Conservation (phyloP, 1,140 invertebrate species). For the Pygmarrhopalites habei region DNA sequence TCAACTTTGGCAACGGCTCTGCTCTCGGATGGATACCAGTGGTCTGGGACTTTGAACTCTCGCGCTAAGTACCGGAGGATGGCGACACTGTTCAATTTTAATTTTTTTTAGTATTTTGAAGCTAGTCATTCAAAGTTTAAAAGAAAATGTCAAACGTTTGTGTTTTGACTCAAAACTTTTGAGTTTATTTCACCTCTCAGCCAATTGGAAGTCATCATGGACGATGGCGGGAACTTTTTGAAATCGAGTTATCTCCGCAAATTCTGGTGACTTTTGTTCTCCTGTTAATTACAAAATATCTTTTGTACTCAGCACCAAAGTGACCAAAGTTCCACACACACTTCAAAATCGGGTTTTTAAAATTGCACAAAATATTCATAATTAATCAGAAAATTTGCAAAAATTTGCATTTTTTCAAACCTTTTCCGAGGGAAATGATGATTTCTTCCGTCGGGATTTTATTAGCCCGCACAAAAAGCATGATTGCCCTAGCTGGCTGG, state of each 20-base stretch:
- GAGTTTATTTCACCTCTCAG: conserved; percentile 71
- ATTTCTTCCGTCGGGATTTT: not conserved
- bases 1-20: conserved; percentile 65
- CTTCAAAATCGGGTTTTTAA: no score
- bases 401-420: no score
- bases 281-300: conserved; percentile 47
- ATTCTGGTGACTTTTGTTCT: conserved; percentile 65
- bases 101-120: no score
- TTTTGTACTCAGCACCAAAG: no score
- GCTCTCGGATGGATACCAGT: conserved; percentile 65
- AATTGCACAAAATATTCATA: no score
- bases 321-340: no score
- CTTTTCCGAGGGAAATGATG: not conserved
- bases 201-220: conserved; percentile 65
- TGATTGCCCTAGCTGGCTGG: not conserved
- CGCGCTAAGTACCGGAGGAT: conserved; percentile 58
- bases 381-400: no score
- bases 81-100: conserved; percentile 68
- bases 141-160: no score
- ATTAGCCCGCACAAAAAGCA: not conserved
- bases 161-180: no score
- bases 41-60: conserved; percentile 52
- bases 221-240: conserved; percentile 70
- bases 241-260: conserved; percentile 62
- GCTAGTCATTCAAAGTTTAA: no score